Conservation (phyloP, 2,888 invertebrate species). For the Crematogaster levior region DNA sequence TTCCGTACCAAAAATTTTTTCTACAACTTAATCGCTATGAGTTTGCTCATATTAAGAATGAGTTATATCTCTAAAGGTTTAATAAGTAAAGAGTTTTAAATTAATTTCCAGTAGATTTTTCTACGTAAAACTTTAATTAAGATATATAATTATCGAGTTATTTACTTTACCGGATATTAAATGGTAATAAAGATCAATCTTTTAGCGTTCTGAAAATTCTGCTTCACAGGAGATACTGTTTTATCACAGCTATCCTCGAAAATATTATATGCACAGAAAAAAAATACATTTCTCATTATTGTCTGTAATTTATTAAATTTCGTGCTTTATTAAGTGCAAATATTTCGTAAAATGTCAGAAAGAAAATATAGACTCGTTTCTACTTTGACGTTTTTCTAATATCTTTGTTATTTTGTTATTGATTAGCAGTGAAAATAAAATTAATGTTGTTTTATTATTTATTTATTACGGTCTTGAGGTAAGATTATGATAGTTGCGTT, state of each 20-base stretch:
- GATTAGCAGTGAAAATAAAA: not conserved
- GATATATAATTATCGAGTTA: constrained; percentile 21
- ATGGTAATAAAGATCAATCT: constrained; percentile 5
- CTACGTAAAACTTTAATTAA: constrained; percentile 29
- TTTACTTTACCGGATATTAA: constrained; percentile 23
- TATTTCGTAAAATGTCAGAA: constrained; percentile 21
- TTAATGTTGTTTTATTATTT: not conserved
- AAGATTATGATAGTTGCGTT: not conserved
- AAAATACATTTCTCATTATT: not conserved
- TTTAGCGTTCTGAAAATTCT: not conserved
- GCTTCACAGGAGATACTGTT: not conserved
- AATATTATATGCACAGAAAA: constrained; percentile 4
- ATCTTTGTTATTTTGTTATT: not conserved
- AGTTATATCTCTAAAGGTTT: constrained; percentile 29
- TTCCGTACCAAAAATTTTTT: not conserved
- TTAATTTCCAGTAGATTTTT: constrained; percentile 24
- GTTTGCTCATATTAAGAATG: constrained; percentile 25
- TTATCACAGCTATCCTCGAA: not conserved
- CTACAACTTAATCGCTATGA: constrained; percentile 6
- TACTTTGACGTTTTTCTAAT: not conserved
- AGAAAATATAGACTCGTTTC: not conserved
- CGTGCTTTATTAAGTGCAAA: not conserved
- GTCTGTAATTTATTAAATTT: not conserved
- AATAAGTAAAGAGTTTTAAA: constrained; percentile 31
- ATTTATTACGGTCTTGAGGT: not conserved